Percentiles rank a stretch among this genome's conserved stretches.
Evolutionary conservation across 2,888 invertebrate genomes (phyloP).

Genomic region (Tenthredo mesomela): DNA sequence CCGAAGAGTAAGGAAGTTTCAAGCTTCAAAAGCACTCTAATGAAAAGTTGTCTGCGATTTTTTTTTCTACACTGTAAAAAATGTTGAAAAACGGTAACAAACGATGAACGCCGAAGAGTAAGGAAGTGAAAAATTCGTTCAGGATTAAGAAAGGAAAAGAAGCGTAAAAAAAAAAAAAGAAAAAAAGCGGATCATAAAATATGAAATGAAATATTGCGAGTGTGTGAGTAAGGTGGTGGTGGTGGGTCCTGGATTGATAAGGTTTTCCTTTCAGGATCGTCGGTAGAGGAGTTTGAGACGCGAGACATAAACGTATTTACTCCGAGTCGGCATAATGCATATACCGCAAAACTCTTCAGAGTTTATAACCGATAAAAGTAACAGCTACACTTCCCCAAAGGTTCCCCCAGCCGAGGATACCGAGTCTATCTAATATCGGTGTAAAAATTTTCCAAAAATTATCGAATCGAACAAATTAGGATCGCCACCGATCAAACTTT

Average conservation of each 20-base stretch:
- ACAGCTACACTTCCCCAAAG: constrained; percentile 70
- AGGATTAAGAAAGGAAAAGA: neutral
- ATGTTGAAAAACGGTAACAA: neutral
- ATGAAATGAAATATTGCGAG: constrained; percentile 62
- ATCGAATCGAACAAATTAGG: too few relatives aligned
- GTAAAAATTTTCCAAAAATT: neutral
- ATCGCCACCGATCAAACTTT: too few relatives aligned
- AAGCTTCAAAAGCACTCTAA: neutral
- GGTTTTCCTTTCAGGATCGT: constrained; percentile 55
- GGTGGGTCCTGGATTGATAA: constrained; percentile 72
- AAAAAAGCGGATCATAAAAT: constrained; percentile 66
- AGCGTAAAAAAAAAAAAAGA: constrained; percentile 6
- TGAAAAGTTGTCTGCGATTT: neutral
- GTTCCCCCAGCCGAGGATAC: neutral
- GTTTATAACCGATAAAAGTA: constrained; percentile 76
- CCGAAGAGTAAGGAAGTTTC: too few relatives aligned
- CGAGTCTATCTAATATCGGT: neutral
- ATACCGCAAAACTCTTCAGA: constrained; percentile 58
- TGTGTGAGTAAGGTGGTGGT: neutral
- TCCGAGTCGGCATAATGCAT: constrained; percentile 71
- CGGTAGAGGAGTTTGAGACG: neutral
- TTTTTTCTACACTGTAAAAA: neutral
- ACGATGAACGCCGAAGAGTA: neutral
- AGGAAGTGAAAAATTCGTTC: neutral
- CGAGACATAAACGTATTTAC: constrained; percentile 71